These are phyloP conservation scores for Camponotus pennsylvanicus DNA, from an alignment of 1,140 invertebrate genomes.

Conservation along the genomic window DNA sequence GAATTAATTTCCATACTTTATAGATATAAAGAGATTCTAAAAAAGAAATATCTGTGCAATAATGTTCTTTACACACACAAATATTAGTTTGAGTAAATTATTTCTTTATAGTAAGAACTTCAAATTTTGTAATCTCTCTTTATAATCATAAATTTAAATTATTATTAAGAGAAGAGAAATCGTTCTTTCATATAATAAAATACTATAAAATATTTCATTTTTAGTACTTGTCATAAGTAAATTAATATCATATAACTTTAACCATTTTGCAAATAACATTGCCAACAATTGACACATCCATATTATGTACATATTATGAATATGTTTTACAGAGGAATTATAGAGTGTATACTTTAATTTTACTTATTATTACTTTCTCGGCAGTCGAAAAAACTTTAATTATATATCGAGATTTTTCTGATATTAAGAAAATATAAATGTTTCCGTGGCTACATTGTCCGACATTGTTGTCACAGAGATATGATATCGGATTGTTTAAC, in stretches of 20 bases:
- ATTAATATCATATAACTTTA: background rate
- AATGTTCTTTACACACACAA: background rate
- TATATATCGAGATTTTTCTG: slow-evolving; percentile 26
- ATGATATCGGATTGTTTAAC: background rate
- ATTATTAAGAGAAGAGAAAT: background rate
- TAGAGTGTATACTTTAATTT: background rate
- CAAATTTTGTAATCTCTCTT: no score
- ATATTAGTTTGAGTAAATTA: background rate
- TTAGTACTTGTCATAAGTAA: background rate
- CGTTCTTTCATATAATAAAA: background rate
- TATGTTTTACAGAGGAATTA: background rate
- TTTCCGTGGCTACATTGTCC: background rate
- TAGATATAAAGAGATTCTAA: background rate
- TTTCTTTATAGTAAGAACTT: no score
- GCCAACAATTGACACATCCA: background rate
- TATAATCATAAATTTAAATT: background rate
- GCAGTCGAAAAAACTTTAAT: slow-evolving; percentile 4
- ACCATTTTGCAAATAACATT: background rate
- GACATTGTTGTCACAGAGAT: background rate
- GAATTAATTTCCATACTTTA: background rate
- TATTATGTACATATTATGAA: background rate
- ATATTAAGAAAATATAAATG: background rate
- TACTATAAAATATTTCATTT: background rate
- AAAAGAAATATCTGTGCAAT: background rate
- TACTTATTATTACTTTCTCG: background rate